Percentiles rank a stretch among this genome's conserved stretches.
Conservation (phyloP, 2,113 vertebrate genomes). For the Motacilla alba region DNA sequence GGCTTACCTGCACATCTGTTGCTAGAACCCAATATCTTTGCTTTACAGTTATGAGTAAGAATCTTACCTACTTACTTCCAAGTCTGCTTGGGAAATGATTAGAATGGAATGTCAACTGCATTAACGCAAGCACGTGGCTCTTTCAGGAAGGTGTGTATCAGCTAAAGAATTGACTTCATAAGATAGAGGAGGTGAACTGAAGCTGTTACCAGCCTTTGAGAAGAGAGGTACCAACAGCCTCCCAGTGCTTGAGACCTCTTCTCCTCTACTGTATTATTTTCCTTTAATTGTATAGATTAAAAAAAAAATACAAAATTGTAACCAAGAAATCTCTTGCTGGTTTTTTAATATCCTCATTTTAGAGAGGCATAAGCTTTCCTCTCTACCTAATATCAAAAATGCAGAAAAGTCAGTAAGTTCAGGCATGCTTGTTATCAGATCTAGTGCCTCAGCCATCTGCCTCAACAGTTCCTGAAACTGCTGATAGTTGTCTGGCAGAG, state of each 20-base stretch:
- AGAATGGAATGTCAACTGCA: neutral
- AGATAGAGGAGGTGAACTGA: neutral
- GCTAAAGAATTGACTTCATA: neutral
- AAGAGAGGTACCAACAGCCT: neutral
- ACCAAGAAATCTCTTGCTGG: neutral
- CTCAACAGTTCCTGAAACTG: constrained; percentile 26
- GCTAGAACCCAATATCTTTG: neutral
- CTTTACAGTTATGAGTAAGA: neutral
- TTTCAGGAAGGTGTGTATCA: neutral
- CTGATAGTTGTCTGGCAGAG: constrained; percentile 15
- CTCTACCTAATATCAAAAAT: neutral
- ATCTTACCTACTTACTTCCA: neutral
- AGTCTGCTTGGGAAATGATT: neutral
- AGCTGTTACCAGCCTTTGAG: neutral
- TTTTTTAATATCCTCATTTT: neutral
- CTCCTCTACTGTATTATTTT: neutral
- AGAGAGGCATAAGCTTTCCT: neutral
- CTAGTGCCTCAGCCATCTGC: constrained; percentile 18
- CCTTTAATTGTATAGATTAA: neutral
- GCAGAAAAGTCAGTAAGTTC: neutral
- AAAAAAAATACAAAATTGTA: neutral
- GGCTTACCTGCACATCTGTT: neutral
- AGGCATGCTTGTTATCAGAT: constrained; percentile 25
- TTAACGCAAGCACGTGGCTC: neutral
- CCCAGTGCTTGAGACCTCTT: neutral